These are phyloP conservation scores for Hypothenemus hampei DNA, from an alignment of 1,140 invertebrate genomes.

Conservation along the genomic window DNA sequence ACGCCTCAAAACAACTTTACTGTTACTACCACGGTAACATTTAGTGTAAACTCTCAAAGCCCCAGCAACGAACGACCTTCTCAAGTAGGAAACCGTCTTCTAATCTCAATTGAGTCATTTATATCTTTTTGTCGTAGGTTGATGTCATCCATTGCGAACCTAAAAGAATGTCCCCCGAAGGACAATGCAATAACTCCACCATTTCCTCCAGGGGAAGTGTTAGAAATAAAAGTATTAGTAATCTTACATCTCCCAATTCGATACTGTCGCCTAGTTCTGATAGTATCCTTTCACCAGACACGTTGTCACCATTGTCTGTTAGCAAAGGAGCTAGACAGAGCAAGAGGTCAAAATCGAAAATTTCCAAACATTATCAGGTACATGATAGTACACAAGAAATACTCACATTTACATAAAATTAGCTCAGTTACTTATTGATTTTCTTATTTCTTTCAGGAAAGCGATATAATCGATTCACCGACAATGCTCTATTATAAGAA, in stretches of 20 bases:
- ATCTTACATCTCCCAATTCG: slow-evolving; percentile 51
- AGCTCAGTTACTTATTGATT: no score
- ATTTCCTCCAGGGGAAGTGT: slow-evolving; percentile 49
- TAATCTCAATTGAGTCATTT: neutral
- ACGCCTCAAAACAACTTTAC: slow-evolving; percentile 71
- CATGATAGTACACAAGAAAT: neutral
- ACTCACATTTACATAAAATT: no score
- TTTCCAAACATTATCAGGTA: slow-evolving; percentile 57
- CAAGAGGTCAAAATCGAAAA: slow-evolving; percentile 51
- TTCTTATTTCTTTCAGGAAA: slow-evolving; percentile 53
- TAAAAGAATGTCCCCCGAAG: slow-evolving; percentile 50
- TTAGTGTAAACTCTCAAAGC: slow-evolving; percentile 61
- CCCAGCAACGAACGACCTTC: slow-evolving; percentile 30
- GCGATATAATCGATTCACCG: slow-evolving; percentile 79
- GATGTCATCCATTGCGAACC: slow-evolving; percentile 40
- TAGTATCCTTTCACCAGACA: slow-evolving; percentile 50
- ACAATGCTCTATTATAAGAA: slow-evolving; percentile 72
- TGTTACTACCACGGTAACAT: slow-evolving; percentile 76
- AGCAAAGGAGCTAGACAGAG: slow-evolving; percentile 39
- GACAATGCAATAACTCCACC: slow-evolving; percentile 50
- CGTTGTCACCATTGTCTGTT: slow-evolving; percentile 39
- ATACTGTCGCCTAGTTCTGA: slow-evolving; percentile 52
- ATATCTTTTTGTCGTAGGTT: slow-evolving; percentile 13
- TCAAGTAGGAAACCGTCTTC: slow-evolving; percentile 11
- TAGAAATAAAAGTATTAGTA: slow-evolving; percentile 37